These are phyloP conservation scores for Brachionus koreanus DNA, from an alignment of 1,140 invertebrate species.

Conservation along the genomic window DNA sequence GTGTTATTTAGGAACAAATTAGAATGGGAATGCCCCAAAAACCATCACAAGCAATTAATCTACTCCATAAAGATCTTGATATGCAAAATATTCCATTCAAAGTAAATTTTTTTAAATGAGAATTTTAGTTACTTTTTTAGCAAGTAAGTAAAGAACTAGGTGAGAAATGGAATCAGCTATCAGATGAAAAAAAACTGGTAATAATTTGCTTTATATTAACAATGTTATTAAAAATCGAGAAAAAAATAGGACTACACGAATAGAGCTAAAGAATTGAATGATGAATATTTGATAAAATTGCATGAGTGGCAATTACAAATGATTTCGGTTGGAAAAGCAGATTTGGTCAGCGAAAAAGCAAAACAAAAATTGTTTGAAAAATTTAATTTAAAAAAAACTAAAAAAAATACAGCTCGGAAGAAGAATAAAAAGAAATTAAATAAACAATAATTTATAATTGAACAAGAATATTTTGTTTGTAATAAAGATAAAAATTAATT, in stretches of 20 bases:
- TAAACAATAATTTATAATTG: too few relatives aligned
- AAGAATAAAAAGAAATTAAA: background rate
- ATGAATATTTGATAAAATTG: background rate
- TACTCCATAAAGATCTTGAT: background rate
- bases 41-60: background rate
- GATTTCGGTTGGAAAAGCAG: background rate
- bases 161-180: background rate
- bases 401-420: background rate
- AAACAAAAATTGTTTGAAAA: background rate
- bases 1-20: background rate
- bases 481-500: too few relatives aligned
- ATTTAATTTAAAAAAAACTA: background rate
- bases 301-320: background rate
- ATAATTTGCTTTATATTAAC: background rate
- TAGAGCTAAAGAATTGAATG: background rate
- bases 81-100: background rate
- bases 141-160: background rate
- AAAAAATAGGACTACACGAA: background rate
- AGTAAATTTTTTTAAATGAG: background rate
- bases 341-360: background rate
- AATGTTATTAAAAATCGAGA: background rate
- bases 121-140: background rate
- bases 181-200: background rate
- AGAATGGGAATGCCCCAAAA: background rate
- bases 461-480: too few relatives aligned